Conservation (phyloP, 2,888 invertebrate species). For the Cordylochernes scorpioides region DNA sequence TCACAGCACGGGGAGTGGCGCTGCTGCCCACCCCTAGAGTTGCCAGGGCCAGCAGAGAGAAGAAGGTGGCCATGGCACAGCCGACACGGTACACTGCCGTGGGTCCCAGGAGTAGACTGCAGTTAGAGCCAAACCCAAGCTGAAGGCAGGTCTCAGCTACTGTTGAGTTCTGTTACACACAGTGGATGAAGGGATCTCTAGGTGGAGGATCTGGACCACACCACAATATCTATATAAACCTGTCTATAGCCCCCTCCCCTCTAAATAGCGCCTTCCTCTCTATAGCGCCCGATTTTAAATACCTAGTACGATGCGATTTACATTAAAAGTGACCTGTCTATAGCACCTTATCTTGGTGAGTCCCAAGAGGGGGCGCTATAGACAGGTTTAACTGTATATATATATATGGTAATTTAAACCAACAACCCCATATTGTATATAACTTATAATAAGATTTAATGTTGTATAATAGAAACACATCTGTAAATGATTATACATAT, state of each 20-base stretch:
- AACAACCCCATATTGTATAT: no score
- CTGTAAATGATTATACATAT: no score
- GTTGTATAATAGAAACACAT: no score
- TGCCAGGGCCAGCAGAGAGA: slow-evolving; percentile 19
- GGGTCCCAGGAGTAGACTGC: slow-evolving; percentile 22
- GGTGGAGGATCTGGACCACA: slow-evolving; percentile 4
- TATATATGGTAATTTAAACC: no score
- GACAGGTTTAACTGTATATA: no score
- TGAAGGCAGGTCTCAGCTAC: slow-evolving; percentile 20
- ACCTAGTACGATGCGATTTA: no score
- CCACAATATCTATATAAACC: neutral
- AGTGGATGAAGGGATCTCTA: slow-evolving; percentile 21
- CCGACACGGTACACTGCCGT: slow-evolving; percentile 25
- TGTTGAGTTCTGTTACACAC: no score
- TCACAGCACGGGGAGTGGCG: slow-evolving; percentile 22
- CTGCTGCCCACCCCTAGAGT: slow-evolving; percentile 22
- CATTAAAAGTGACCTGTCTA: no score
- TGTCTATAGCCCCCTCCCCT: slow-evolving; percentile 11
- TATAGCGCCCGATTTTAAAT: no score
- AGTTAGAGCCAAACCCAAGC: slow-evolving; percentile 19
- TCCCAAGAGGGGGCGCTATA: no score
- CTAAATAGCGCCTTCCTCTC: slow-evolving; percentile 15
- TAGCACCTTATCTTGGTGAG: no score
- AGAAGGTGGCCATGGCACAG: slow-evolving; percentile 22
- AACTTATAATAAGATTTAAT: no score